These are phyloP conservation scores for Drosophila trapezifrons DNA, from an alignment of 1,140 invertebrate species.

Conservation along the genomic window DNA sequence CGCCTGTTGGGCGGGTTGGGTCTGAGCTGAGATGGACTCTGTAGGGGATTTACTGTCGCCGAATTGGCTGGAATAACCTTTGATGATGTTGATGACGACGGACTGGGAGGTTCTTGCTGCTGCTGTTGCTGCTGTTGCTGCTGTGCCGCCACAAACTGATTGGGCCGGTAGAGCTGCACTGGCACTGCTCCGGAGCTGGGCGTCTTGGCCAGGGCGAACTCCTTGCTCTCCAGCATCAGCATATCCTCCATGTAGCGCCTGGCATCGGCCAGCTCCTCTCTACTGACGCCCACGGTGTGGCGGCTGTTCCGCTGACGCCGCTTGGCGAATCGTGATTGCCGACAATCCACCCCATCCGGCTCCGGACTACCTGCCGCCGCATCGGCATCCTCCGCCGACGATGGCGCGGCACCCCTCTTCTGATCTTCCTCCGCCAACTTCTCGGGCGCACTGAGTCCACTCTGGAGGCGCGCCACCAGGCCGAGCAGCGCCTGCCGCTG, in stretches of 20 bases:
- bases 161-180: constrained; percentile 78
- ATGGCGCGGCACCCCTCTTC: constrained; percentile 39
- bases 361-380: constrained; percentile 19
- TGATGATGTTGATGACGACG: too few relatives aligned
- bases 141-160: constrained; percentile 67
- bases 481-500: constrained; percentile 88
- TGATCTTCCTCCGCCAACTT: constrained; percentile 69
- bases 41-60: not conserved
- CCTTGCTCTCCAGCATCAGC: constrained; percentile 83
- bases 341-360: constrained; percentile 30
- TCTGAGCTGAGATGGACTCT: constrained; percentile 31
- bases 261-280: constrained; percentile 91
- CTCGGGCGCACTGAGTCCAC: constrained; percentile 87
- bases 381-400: constrained; percentile 4
- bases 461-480: constrained; percentile 90
- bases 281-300: constrained; percentile 92
- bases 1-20: constrained; percentile 39
- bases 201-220: constrained; percentile 69
- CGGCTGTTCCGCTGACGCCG: constrained; percentile 86
- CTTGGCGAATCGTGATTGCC: constrained; percentile 81
- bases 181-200: constrained; percentile 71
- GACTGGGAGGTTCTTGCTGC: not conserved
- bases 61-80: not conserved
- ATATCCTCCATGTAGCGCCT: constrained; percentile 89
- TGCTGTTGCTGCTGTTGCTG: constrained; percentile 28